These are phyloP conservation scores for Caenorhabditis zanzibari DNA, from an alignment of 2,888 invertebrate genomes.

Conservation along the genomic window DNA sequence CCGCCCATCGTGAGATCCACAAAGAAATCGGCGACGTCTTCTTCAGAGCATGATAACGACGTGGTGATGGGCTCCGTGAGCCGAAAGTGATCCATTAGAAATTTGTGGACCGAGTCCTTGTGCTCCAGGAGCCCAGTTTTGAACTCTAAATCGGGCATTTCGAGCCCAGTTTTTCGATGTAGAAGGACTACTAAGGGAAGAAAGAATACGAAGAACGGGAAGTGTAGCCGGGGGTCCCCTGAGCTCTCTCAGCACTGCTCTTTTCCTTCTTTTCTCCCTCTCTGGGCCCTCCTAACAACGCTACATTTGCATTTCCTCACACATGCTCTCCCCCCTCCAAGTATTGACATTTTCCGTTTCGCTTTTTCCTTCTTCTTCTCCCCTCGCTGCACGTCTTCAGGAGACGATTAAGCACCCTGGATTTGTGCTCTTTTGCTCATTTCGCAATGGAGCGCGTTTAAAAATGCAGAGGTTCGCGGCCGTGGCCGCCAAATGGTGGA, in stretches of 20 bases:
- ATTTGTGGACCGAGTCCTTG: conserved; percentile 60
- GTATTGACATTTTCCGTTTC: conserved; percentile 55
- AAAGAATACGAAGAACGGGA: background rate
- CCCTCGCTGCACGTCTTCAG: background rate
- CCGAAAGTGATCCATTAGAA: conserved; percentile 70
- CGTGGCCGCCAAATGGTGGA: conserved; percentile 33
- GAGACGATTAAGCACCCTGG: conserved; percentile 31
- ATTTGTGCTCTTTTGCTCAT: background rate
- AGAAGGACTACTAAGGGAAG: background rate
- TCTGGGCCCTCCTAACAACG: conserved; percentile 26
- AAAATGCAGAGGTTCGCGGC: background rate
- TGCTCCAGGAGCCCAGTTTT: conserved; percentile 38
- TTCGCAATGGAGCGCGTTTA: conserved; percentile 24
- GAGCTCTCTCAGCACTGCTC: background rate
- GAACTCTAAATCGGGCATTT: conserved; percentile 41
- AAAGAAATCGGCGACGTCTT: conserved; percentile 72
- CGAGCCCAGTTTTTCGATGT: too few relatives aligned
- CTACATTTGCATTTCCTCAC: conserved; percentile 53
- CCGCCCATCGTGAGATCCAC: conserved; percentile 69
- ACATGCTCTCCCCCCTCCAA: conserved; percentile 16
- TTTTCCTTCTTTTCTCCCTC: too few relatives aligned
- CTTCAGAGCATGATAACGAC: conserved; percentile 62
- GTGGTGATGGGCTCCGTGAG: conserved; percentile 72
- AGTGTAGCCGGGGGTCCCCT: background rate
- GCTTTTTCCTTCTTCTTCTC: conserved; percentile 3